Conservation (phyloP, 1,140 invertebrate genomes). For the Lucilia cuprina region DNA sequence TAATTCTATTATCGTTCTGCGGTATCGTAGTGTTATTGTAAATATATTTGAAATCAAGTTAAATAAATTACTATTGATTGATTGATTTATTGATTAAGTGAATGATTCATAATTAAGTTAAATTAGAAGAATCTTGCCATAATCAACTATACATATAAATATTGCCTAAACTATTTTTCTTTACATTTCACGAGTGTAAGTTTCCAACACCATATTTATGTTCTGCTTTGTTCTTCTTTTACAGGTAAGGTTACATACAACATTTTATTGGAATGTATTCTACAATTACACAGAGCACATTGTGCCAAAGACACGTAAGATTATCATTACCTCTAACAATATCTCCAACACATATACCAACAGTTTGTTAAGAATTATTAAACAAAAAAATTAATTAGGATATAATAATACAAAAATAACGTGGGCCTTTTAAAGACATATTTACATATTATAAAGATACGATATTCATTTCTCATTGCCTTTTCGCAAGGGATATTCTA, state of each 20-base stretch:
- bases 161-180: background rate
- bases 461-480: too few relatives aligned
- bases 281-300: conserved; percentile 38
- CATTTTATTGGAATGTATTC: conserved; percentile 7
- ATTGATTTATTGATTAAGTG: background rate
- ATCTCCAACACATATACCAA: too few relatives aligned
- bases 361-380: too few relatives aligned
- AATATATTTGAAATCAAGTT: background rate
- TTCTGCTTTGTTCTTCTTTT: conserved; percentile 19
- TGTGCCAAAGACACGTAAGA: conserved; percentile 63
- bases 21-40: background rate
- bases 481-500: too few relatives aligned
- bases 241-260: conserved; percentile 54
- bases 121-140: conserved; percentile 14
- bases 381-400: too few relatives aligned
- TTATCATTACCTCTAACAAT: conserved; percentile 35
- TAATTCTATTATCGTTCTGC: conserved; percentile 44
- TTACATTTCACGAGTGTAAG: too few relatives aligned
- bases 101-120: background rate
- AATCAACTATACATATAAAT: background rate
- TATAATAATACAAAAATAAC: too few relatives aligned
- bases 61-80: background rate
- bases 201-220: too few relatives aligned
- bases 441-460: too few relatives aligned
- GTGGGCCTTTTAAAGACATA: too few relatives aligned